Base-by-base conservation (phyloP, 1,140 invertebrate genomes). In the Ceratitis capitata region DNA sequence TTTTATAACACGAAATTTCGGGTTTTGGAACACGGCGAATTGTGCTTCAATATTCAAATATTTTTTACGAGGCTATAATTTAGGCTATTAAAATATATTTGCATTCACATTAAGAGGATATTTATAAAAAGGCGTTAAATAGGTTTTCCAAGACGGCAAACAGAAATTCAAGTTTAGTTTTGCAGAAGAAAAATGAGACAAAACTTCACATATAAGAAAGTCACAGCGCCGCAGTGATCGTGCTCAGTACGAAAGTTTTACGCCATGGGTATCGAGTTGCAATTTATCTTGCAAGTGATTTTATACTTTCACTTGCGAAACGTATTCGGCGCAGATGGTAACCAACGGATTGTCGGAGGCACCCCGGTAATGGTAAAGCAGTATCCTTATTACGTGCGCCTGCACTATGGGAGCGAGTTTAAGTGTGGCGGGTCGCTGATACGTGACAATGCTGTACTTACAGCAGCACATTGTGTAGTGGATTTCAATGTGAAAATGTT, bases 401-500 rank as follows among this genome's bases (percentile, higher is more conserved):
- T 90, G 14, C 88, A 88, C 26, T 85, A 88, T 19, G 29, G 69
- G 5, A 86, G 87, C 0, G 47, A 32, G 12, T 90, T 90, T 26
- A 87, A 88, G 19, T 90, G 89, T 56, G 89, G 89, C 39, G 89
- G 89, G 9, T 86, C 88, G 1, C 42, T 90, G 42, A 78, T 90
- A 29, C 87, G 87, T 3, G 35, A 88, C 19, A 86, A 85, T 2
- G 88, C 90, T 82, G 89, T 90, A 42, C 74, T 90, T 29, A 90
- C 89, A 0, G 89, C 89, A 5, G 89, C 89, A 0, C 89, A 90
- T 39, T 90, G 89, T 64, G 89, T 90, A 7, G 88, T 88, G 47
- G 89, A 89, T 26, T 85, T 88, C 19, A 53, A 86, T 0, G 88
- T 88, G 14, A 61, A 84, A 23, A 82, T 86, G 4, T 39, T 90